Evolutionary conservation across 2,113 vertebrate genomes (phyloP).

Genomic region (Apteryx owenii): DNA sequence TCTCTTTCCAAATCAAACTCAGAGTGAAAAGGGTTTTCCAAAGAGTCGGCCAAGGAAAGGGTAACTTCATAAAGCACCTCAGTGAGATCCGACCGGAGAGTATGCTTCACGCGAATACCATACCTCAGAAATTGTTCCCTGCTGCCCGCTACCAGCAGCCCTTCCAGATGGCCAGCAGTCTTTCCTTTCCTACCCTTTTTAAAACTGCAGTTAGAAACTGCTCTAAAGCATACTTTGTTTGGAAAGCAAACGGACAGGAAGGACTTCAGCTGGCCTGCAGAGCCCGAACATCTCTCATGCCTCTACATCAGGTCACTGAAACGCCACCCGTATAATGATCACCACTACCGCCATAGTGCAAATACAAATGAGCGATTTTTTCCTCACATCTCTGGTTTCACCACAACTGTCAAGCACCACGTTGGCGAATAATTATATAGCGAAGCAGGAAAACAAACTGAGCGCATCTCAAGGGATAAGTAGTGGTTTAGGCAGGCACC

Average conservation of each 20-base stretch:
- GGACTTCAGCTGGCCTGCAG: background rate
- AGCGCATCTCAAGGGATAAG: background rate
- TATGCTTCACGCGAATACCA: background rate
- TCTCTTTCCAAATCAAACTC: constrained; percentile 29
- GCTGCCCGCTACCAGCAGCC: background rate
- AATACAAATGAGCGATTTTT: background rate
- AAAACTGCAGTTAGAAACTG: background rate
- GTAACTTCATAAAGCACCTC: background rate
- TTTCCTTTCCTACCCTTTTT: background rate
- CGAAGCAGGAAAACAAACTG: background rate
- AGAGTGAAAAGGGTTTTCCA: constrained; percentile 31
- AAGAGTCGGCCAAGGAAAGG: background rate
- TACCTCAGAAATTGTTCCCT: background rate
- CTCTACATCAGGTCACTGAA: background rate
- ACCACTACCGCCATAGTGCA: background rate
- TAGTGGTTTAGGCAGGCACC: background rate
- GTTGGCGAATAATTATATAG: background rate
- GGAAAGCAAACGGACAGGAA: background rate
- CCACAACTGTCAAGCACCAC: rapidly evolving
- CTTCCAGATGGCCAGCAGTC: background rate
- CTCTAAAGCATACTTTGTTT: background rate
- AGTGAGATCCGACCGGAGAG: background rate
- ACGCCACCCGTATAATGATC: background rate
- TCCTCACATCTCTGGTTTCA: background rate
- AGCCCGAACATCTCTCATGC: background rate